These are phyloP conservation scores for Aix galericulata DNA, from an alignment of 2,113 vertebrate species.

Conservation along the genomic window DNA sequence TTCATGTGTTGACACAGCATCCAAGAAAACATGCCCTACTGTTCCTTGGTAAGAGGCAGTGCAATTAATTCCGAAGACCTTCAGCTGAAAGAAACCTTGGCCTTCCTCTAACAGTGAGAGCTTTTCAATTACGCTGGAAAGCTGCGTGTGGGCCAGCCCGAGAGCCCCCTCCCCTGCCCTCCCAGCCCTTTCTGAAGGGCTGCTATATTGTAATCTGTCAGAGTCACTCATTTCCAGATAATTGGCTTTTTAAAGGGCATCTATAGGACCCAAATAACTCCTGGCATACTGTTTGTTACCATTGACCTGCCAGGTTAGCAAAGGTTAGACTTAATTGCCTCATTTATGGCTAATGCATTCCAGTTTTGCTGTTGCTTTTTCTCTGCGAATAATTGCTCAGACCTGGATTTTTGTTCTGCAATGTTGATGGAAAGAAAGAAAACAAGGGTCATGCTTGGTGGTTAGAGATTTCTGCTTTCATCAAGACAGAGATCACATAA, in stretches of 20 bases:
- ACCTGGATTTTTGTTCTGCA: conserved; percentile 56
- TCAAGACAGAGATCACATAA: background rate
- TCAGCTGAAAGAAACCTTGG: conserved; percentile 32
- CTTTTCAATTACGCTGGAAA: conserved; percentile 66
- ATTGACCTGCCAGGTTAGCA: conserved; percentile 64
- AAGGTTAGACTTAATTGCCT: conserved; percentile 77
- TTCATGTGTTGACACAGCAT: conserved; percentile 16
- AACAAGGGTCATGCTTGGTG: conserved; percentile 32
- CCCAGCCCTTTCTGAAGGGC: conserved; percentile 31
- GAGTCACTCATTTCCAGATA: conserved; percentile 73
- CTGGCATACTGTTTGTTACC: conserved; percentile 41
- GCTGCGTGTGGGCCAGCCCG: background rate
- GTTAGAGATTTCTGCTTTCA: conserved; percentile 3
- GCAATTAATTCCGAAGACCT: conserved; percentile 48
- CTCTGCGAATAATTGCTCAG: conserved; percentile 59
- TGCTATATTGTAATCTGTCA: conserved; percentile 61
- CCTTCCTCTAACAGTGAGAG: conserved; percentile 46
- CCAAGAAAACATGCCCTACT: background rate
- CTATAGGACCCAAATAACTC: conserved; percentile 73
- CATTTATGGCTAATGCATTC: conserved; percentile 75
- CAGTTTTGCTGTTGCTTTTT: conserved; percentile 62
- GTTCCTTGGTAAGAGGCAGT: background rate
- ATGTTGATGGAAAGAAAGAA: conserved; percentile 45
- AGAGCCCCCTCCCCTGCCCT: background rate
- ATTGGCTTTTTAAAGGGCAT: conserved; percentile 76